phyloP scores from a whole-genome alignment of 2,113 vertebrate species.

The Catharus minimus region DNA sequence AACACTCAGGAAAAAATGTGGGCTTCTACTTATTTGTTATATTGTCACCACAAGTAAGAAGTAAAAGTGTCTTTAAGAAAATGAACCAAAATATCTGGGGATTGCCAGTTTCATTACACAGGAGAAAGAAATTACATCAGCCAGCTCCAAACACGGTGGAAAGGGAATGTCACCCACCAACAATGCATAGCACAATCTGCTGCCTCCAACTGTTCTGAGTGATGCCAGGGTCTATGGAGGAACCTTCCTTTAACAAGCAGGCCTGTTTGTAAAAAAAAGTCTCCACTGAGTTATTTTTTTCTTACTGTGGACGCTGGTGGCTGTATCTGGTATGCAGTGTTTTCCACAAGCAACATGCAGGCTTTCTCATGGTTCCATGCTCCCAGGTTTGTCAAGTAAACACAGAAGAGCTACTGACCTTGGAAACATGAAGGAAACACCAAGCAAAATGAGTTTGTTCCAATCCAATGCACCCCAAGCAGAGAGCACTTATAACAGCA shows the following conservation, averaged over 20 bases:
- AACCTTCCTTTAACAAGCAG: background rate
- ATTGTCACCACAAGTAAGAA: background rate
- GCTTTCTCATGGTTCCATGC: background rate
- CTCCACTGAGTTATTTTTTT: background rate
- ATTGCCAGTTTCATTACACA: rapidly evolving
- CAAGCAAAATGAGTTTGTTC: background rate
- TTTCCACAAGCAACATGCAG: background rate
- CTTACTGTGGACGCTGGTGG: background rate
- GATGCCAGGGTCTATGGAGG: background rate
- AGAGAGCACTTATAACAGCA: background rate
- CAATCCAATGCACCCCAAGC: background rate
- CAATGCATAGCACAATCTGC: background rate
- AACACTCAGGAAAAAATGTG: background rate
- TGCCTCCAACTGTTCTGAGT: background rate
- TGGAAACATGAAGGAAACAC: background rate
- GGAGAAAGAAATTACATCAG: background rate
- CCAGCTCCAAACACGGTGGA: background rate
- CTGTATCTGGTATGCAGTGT: background rate
- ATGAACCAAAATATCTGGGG: background rate
- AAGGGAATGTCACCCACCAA: background rate
- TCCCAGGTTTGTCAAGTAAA: background rate
- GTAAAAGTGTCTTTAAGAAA: background rate
- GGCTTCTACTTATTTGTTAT: background rate
- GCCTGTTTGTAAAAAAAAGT: background rate
- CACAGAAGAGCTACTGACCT: background rate